A percentile compares a stretch with the other conserved stretches of the same genome.
Conservation (phyloP, 2,797 vertebrate species). For the Anomalospiza imberbis region DNA sequence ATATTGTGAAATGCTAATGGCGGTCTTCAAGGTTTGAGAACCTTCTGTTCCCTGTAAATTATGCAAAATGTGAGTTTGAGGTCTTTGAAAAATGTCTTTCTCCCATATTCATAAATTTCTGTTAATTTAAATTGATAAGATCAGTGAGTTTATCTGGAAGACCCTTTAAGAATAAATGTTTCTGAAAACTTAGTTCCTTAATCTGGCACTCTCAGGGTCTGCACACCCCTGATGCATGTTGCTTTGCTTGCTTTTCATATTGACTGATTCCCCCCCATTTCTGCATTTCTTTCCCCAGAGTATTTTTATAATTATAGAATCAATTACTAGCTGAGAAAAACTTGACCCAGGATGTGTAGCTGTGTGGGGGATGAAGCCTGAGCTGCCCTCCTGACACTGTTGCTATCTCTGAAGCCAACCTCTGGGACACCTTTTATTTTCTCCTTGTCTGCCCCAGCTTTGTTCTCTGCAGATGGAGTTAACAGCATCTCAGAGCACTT, state of each 20-base stretch:
- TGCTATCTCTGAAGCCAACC: not conserved
- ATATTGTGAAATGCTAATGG: constrained; percentile 6
- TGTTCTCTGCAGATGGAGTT: not conserved
- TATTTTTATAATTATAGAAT: not conserved
- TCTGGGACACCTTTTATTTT: not conserved
- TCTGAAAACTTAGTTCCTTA: not conserved
- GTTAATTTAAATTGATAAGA: not conserved
- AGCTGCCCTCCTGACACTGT: not conserved
- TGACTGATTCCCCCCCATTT: not conserved
- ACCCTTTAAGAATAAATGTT: not conserved
- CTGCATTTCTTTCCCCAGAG: not conserved
- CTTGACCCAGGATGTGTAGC: not conserved
- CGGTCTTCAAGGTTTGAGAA: not conserved
- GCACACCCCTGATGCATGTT: accelerated
- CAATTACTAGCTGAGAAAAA: not conserved
- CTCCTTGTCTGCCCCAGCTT: not conserved
- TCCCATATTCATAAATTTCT: not conserved
- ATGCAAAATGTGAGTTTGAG: not conserved
- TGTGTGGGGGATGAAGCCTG: not conserved
- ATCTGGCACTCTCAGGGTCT: not conserved
- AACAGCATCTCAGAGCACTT: not conserved
- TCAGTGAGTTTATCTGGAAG: not conserved
- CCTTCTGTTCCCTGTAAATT: not conserved
- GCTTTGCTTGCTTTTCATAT: not conserved
- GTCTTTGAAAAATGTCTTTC: not conserved